Base-by-base conservation (phyloP, 2,113 vertebrate species). In the Periophthalmus modestus region DNA sequence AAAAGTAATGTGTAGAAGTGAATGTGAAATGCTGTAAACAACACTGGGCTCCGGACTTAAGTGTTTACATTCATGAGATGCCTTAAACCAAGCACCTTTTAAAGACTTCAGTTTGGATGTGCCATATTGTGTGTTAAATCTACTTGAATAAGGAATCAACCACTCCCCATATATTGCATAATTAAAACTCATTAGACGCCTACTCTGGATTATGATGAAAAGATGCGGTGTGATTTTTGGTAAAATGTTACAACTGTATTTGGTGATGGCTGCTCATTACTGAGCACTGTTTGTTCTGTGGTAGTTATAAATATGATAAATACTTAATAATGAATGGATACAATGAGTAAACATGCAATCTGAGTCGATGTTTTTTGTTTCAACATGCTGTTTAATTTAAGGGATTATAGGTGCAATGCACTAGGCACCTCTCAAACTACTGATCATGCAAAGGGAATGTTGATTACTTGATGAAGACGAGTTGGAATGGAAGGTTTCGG, bases 371-470 rank as follows among this genome's bases (percentile, higher is more conserved):
- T 74, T 67, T 55, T 55, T 19, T 55, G 19, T 21, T 82, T 83
- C 69, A 84, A 73, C 77, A 81, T 88, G 63, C 72, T 82, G 39
- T 68, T 81, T 84, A 74, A 68, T 86, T 75, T 75, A 87, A 90
- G 80, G 88, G 90, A 88, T 80, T 74, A 82, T 62, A 79, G 58
- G 69, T 68, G 75, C 48, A 62, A 47, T 34, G 68, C 79, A 79
- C 59, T 78, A 85, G 78, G 73, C 65, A 71, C 86, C 46, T 83
- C 59, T 81, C 23, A 88, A 89, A 93, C 91, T 93, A 91, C 91
- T 93, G 91, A 93, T 82, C 48, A 89, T 87, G 82, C 61, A 87
- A 85, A 92, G 82, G 81, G 71, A 68, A 82, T 74, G 46, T 74
- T 47, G 48, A 71, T 67, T 82, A 82, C 59, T 79, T 85, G 68